phyloP scores from a whole-genome alignment of 2,113 vertebrate species.

The Nycticebus coucang region DNA sequence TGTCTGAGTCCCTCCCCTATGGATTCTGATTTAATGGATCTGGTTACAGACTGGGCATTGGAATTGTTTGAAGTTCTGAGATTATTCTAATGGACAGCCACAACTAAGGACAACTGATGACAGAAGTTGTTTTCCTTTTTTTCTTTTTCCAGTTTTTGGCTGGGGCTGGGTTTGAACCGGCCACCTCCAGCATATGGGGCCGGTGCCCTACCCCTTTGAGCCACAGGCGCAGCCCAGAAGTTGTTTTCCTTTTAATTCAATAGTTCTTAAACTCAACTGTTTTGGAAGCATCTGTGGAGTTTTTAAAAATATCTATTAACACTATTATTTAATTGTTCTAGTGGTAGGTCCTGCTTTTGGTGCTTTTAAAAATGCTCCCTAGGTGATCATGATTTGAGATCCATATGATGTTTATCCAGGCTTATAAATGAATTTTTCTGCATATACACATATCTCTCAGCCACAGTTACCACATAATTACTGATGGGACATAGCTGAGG shows the following conservation, averaged over 20 bases:
- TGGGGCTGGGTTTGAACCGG: too few species aligned
- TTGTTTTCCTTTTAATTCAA: neutral
- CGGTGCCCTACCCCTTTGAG: too few species aligned
- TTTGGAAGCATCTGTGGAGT: neutral
- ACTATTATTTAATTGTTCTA: neutral
- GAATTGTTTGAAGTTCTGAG: neutral
- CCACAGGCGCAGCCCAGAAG: too few species aligned
- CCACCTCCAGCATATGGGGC: too few species aligned
- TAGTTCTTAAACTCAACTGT: neutral
- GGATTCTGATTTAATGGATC: neutral
- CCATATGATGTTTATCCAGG: neutral
- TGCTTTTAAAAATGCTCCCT: neutral
- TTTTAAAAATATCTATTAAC: conserved; percentile 8
- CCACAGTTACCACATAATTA: neutral
- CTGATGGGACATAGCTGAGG: neutral
- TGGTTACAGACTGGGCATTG: neutral
- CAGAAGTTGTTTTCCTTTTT: too few species aligned
- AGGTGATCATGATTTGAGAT: neutral
- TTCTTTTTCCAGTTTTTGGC: too few species aligned
- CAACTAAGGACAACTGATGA: neutral
- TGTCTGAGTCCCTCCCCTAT: neutral
- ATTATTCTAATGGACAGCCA: neutral
- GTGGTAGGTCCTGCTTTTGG: neutral
- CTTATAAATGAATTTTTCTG: neutral
- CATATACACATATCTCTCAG: neutral